These are phyloP conservation scores for Tangara arthus DNA, from an alignment of 2,797 vertebrate genomes.

Conservation along the genomic window DNA sequence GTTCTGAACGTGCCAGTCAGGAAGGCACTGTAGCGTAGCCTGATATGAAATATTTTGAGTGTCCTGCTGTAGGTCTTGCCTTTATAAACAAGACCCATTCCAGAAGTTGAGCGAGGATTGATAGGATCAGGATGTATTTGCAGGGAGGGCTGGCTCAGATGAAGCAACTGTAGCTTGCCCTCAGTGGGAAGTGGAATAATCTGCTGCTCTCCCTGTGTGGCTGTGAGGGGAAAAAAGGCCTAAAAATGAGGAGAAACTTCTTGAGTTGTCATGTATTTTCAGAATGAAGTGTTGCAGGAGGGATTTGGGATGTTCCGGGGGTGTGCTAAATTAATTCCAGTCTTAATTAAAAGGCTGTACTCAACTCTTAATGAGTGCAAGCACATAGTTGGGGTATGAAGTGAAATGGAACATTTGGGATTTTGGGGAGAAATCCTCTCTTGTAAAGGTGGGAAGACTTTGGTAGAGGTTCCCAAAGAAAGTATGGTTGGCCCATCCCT, in stretches of 20 bases:
- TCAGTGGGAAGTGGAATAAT: background rate
- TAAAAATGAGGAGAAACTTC: background rate
- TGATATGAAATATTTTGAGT: slow-evolving; percentile 33
- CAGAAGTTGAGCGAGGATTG: slow-evolving; percentile 33
- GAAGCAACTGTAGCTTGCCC: background rate
- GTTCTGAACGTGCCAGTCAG: slow-evolving; percentile 16
- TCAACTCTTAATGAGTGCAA: background rate
- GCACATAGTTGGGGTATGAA: accelerated
- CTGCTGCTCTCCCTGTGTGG: background rate
- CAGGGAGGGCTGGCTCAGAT: background rate
- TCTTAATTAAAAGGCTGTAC: background rate
- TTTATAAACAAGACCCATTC: slow-evolving; percentile 51
- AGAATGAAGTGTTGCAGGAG: background rate
- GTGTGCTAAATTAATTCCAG: background rate
- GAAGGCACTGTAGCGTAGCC: slow-evolving; percentile 25
- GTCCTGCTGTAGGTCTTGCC: slow-evolving; percentile 65
- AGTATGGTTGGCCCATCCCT: background rate
- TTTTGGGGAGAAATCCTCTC: background rate
- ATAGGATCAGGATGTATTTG: slow-evolving; percentile 49
- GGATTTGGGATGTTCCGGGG: background rate
- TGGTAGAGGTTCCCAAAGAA: background rate
- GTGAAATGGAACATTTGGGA: background rate
- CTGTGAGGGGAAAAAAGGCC: background rate
- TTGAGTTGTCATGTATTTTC: background rate
- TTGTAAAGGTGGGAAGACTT: background rate